Evolutionary conservation across 1,140 invertebrate species (phyloP).

Genomic region (Sarcophaga bullata): DNA sequence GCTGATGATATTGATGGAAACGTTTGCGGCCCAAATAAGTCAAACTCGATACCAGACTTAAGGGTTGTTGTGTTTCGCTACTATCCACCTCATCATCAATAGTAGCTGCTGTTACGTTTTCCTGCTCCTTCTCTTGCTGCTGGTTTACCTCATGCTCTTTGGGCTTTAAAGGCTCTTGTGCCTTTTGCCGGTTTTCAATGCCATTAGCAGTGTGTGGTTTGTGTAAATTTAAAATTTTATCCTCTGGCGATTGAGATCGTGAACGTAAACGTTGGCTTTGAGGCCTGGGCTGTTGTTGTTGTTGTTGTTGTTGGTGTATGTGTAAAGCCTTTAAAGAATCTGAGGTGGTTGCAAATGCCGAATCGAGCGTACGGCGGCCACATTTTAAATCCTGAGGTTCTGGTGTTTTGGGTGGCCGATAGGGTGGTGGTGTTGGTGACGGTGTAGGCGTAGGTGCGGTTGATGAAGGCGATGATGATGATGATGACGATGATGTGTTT

Average conservation of each 20-base stretch:
- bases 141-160: neutral
- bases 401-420: constrained; percentile 63
- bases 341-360: neutral
- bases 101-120: neutral
- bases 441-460: constrained; percentile 42
- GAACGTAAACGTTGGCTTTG: neutral
- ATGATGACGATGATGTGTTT: neutral
- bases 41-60: constrained; percentile 49
- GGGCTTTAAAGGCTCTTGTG: neutral
- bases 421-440: constrained; percentile 41
- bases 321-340: constrained; percentile 26
- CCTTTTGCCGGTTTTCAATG: neutral
- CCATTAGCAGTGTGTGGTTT: neutral
- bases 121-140: constrained; percentile 10
- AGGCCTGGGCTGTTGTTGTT: neutral
- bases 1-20: constrained; percentile 58
- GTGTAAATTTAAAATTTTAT: constrained; percentile 28
- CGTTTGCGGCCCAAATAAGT: constrained; percentile 52
- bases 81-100: constrained; percentile 19
- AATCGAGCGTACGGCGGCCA: neutral
- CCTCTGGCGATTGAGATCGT: constrained; percentile 12
- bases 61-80: constrained; percentile 47
- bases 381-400: constrained; percentile 51
- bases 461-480: constrained; percentile 21
- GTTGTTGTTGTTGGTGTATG: neutral